Conservation (phyloP, 2,113 vertebrate species). For the Hemibates koningsi region DNA sequence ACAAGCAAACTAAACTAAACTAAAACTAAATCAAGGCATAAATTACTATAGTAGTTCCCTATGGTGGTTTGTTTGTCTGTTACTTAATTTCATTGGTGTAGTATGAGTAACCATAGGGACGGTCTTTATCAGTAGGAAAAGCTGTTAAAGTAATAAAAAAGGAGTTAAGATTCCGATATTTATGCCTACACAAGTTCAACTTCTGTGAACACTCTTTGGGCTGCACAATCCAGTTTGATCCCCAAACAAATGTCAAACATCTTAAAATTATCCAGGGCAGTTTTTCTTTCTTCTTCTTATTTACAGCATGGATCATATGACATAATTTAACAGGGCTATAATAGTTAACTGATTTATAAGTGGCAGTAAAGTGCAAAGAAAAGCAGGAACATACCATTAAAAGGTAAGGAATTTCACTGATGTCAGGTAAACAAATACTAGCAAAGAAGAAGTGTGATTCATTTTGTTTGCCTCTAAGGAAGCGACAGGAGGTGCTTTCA, state of each 20-base stretch:
- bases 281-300: not conserved
- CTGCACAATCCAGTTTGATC: not conserved
- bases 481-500: not conserved
- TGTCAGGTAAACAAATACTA: not conserved
- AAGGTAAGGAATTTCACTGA: not conserved
- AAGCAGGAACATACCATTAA: not conserved
- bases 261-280: not conserved
- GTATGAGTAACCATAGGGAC: not conserved
- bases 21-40: not conserved
- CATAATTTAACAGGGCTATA: not conserved
- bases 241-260: not conserved
- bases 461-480: not conserved
- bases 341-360: not conserved
- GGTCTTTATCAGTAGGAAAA: not conserved
- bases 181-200: not conserved
- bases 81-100: not conserved
- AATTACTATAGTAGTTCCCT: not conserved
- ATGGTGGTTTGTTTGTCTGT: not conserved
- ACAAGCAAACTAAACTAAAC: not conserved
- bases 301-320: not conserved
- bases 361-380: not conserved
- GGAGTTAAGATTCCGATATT: not conserved
- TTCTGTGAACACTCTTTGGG: not conserved
- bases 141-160: not conserved
- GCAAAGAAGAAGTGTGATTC: not conserved